phyloP scores from a whole-genome alignment of 2,113 vertebrate species.

The Strix uralensis region DNA sequence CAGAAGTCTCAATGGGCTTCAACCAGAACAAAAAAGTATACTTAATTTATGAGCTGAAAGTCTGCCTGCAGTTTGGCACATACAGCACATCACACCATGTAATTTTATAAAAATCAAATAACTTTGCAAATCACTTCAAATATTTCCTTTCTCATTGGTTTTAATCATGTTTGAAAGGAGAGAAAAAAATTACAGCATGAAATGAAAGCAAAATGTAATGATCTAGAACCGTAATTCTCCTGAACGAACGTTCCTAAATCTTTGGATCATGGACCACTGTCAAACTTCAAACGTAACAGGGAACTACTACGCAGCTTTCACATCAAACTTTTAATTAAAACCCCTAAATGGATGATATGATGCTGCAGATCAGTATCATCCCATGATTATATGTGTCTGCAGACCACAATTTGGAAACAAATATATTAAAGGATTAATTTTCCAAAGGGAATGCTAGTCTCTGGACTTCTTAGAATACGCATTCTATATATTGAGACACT shows the following conservation, averaged over 20 bases:
- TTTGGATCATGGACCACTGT: conserved; percentile 6
- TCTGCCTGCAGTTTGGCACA: conserved; percentile 40
- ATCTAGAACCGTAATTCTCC: neutral
- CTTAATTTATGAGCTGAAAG: conserved; percentile 52
- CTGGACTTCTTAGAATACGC: neutral
- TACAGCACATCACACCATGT: neutral
- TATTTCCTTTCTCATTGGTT: conserved; percentile 27
- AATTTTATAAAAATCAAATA: conserved; percentile 60
- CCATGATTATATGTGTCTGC: neutral
- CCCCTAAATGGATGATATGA: neutral
- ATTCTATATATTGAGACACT: neutral
- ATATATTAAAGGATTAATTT: conserved; percentile 11
- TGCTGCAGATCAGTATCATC: conserved; percentile 27
- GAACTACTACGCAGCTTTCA: neutral
- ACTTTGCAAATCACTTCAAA: conserved; percentile 43
- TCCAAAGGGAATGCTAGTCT: neutral
- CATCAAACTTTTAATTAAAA: conserved; percentile 53
- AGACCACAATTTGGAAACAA: conserved; percentile 29
- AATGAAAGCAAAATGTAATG: conserved; percentile 40
- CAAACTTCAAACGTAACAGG: neutral
- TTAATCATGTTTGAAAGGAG: conserved; percentile 37
- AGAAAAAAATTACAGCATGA: neutral
- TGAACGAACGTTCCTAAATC: neutral
- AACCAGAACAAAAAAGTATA: conserved; percentile 52
- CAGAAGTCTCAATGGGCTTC: conserved; percentile 45